Conservation (phyloP, 2,888 invertebrate genomes). For the Orthosia incerta region DNA sequence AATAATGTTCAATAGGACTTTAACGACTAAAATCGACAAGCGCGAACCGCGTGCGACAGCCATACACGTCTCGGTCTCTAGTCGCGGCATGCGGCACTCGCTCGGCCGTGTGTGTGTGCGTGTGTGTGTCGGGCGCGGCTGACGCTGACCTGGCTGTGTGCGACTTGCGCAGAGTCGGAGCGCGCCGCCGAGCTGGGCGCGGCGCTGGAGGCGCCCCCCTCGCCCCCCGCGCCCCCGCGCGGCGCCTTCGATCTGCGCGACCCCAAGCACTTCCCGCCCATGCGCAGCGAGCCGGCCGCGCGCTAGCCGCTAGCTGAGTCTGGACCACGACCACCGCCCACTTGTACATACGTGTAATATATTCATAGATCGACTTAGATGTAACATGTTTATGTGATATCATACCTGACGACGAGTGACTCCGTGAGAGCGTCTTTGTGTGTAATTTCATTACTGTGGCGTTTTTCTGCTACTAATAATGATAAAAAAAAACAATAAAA, state of each 20-base stretch:
- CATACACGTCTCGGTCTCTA: too few species aligned
- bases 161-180: slow-evolving; percentile 92
- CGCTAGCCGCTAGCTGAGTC: slow-evolving; percentile 11
- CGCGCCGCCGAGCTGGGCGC: slow-evolving; percentile 94
- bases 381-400: slow-evolving; percentile 59
- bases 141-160: neutral
- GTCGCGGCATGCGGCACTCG: too few species aligned
- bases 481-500: slow-evolving; percentile 54
- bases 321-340: slow-evolving; percentile 33
- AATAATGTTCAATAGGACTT: too few species aligned
- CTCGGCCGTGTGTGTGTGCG: too few species aligned
- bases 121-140: too few species aligned
- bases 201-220: slow-evolving; percentile 92
- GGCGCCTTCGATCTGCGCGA: slow-evolving; percentile 94
- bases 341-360: slow-evolving; percentile 59
- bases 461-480: slow-evolving; percentile 46
- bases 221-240: slow-evolving; percentile 91
- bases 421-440: slow-evolving; percentile 52
- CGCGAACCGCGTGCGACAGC: too few species aligned
- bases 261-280: slow-evolving; percentile 96
- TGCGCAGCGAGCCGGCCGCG: slow-evolving; percentile 76
- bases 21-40: too few species aligned
- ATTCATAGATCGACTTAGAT: slow-evolving; percentile 49
- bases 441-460: slow-evolving; percentile 52
- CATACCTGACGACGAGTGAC: slow-evolving; percentile 57